Base-by-base conservation (phyloP, 2,888 invertebrate genomes). In the Drosophila flavopinicola region DNA sequence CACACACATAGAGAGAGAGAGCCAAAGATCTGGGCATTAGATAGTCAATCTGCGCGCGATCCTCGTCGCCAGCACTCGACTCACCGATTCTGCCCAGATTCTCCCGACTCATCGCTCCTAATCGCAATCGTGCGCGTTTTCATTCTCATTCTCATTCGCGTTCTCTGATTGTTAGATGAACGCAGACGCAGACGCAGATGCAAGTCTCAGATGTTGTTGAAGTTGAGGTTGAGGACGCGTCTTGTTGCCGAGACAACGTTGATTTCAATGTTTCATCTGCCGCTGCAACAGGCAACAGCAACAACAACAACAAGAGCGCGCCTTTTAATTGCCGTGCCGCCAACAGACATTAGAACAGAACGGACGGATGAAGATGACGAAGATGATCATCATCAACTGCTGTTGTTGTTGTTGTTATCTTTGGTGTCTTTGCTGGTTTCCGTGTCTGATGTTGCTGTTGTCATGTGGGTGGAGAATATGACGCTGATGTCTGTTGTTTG, bases 191-290 rank as follows among this genome's bases (percentile, higher is more conserved):
- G 59, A 45, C 30, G 45, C n/a, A 44, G 38, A 38, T 27, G 51
- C 41, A 30, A 53, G 32, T 47, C 49, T 58, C 15, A 17, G 38
- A 30, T 60, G 35, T 25, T 23, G 48, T n/a, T 42, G 29, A 20
- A 15, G 56, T 11, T 20, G 25, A 42, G 47, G 47, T 47, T 48
- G 56, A 60, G 60, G 54, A 80, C 54, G 54, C 52, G 64, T 78
- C 78, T 68, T 61, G 68, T 83, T 78, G 73, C 56, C 66, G 68
- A 48, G 53, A 76, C 83, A 71, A 71, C 68, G 82, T 75, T 72
- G 82, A 77, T 75, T 77, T 69, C 75, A 78, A 85, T 83, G 85
- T 80, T 84, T 86, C 87, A 82, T 84, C 85, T 84, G 85, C 82
- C 85, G 85, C 86, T 68, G 32, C 37, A 35, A 29, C 44, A 47